phyloP scores from a whole-genome alignment of 2,113 vertebrate genomes.

The Shinisaurus crocodilurus region DNA sequence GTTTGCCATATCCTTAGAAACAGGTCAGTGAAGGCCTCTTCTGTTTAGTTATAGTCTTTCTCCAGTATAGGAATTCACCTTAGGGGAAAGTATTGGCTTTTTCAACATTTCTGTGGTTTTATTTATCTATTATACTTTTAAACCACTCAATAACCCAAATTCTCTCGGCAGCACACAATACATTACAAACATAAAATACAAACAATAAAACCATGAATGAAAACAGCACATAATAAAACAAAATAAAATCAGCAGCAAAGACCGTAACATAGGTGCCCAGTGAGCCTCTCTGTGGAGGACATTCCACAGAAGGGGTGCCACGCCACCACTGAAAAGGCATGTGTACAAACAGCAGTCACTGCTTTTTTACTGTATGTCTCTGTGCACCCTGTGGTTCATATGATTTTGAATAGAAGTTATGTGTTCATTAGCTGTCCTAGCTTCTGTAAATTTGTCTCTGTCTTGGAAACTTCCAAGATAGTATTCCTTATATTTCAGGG shows the following conservation, averaged over 20 bases:
- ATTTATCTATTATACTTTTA: too few species aligned
- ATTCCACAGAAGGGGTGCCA: background rate
- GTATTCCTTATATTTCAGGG: background rate
- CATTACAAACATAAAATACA: too few species aligned
- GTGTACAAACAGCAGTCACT: background rate
- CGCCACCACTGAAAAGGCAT: too few species aligned
- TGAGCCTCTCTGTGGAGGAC: too few species aligned
- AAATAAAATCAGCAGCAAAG: too few species aligned
- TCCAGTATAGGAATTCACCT: background rate
- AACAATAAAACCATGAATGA: too few species aligned
- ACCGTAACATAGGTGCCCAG: too few species aligned
- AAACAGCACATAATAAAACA: too few species aligned
- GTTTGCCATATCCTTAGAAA: background rate
- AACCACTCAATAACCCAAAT: too few species aligned
- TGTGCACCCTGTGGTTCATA: background rate
- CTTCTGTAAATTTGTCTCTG: background rate
- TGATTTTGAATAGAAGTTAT: background rate
- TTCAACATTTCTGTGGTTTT: background rate
- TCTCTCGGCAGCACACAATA: too few species aligned
- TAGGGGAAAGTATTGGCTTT: background rate
- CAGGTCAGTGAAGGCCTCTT: background rate
- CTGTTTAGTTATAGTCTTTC: background rate
- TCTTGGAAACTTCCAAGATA: background rate
- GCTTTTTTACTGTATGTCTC: background rate
- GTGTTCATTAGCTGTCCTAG: background rate